Conservation (phyloP, 2,888 invertebrate species). For the Rhabditophanes sp. region DNA sequence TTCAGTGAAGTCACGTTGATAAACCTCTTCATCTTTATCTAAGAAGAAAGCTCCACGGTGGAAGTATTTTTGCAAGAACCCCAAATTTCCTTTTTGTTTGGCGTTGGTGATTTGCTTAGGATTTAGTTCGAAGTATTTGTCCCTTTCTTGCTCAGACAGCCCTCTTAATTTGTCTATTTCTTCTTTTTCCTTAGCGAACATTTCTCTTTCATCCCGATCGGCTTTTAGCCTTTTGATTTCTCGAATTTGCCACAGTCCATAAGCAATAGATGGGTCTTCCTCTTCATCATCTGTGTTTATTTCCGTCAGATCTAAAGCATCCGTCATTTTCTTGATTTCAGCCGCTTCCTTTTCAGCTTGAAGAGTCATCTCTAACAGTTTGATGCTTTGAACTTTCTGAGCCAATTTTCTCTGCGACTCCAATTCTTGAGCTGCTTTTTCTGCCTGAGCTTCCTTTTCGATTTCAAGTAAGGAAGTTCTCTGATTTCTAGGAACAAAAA, state of each 20-base stretch:
- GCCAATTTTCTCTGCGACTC: conserved; percentile 63
- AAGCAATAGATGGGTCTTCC: conserved; percentile 49
- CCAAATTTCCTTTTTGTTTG: conserved; percentile 88
- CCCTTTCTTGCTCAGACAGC: conserved; percentile 87
- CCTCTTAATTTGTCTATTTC: conserved; percentile 68
- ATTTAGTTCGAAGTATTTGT: conserved; percentile 70
- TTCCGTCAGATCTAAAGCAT: conserved; percentile 29
- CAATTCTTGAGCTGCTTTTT: conserved; percentile 71
- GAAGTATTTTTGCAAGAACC: conserved; percentile 97
- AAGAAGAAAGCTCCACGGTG: conserved; percentile 97
- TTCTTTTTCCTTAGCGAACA: conserved; percentile 49
- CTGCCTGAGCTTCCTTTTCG: conserved; percentile 67
- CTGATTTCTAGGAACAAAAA: conserved; percentile 22
- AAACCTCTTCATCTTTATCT: conserved; percentile 48
- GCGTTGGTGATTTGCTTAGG: conserved; percentile 85
- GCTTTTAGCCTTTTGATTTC: conserved; percentile 89
- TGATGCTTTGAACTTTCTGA: conserved; percentile 75
- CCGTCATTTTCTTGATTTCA: conserved; percentile 52
- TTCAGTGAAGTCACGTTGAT: conserved; percentile 75
- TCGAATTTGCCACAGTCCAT: conserved; percentile 77
- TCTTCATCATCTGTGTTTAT: conserved; percentile 43
- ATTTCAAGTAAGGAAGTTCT: conserved; percentile 84
- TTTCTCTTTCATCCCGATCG: conserved; percentile 82
- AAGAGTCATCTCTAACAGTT: conserved; percentile 55
- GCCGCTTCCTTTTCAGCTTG: conserved; percentile 53